Evolutionary conservation across 2,888 invertebrate genomes (phyloP).

Genomic region (Nephrotoma guestfalica): DNA sequence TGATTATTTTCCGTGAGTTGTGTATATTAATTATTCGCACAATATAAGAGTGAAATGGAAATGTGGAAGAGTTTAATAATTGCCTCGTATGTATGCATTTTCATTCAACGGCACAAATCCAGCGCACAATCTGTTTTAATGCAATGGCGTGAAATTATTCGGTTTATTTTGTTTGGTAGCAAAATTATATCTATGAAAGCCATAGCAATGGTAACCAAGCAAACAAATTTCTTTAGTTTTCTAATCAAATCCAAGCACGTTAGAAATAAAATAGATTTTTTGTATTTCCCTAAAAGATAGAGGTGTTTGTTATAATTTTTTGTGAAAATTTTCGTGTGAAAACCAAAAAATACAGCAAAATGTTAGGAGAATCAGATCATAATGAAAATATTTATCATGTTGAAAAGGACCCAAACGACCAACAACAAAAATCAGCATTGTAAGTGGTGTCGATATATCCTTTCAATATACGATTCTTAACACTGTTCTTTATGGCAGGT

Average conservation of each 20-base stretch:
- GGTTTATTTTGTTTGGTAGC: too few relatives aligned
- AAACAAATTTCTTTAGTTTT: background rate
- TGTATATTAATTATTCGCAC: too few relatives aligned
- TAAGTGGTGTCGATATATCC: slow-evolving; percentile 14
- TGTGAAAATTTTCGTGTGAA: background rate
- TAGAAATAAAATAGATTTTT: background rate
- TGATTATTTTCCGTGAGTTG: too few relatives aligned
- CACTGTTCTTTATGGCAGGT: slow-evolving; percentile 22
- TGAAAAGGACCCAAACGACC: slow-evolving; percentile 35
- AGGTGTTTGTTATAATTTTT: background rate
- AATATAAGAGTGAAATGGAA: too few relatives aligned
- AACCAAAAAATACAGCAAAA: background rate
- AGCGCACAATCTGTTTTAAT: too few relatives aligned
- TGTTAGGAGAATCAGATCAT: slow-evolving; percentile 28
- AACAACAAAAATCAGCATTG: slow-evolving; percentile 38
- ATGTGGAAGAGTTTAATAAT: too few relatives aligned
- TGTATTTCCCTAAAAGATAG: background rate
- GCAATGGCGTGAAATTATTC: too few relatives aligned
- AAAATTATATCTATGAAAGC: background rate
- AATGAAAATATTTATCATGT: slow-evolving; percentile 51
- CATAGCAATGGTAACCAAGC: background rate
- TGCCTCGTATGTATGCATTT: too few relatives aligned
- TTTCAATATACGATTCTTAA: background rate
- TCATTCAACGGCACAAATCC: too few relatives aligned
- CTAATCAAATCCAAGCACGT: background rate